Conservation (phyloP, 1,140 invertebrate species). For the Brachionus asplanchnoidis region DNA sequence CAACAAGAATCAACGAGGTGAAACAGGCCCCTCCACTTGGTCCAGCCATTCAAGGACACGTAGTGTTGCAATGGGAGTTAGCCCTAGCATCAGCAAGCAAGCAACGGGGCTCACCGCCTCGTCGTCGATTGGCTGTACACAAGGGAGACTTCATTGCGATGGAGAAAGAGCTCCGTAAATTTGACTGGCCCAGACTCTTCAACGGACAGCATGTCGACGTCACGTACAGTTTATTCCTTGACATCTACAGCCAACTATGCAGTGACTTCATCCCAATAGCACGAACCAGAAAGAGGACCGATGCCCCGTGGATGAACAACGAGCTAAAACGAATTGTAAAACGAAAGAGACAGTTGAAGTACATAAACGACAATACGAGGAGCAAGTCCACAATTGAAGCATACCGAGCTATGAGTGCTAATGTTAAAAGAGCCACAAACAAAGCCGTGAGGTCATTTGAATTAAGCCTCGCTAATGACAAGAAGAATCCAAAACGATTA, state of each 20-base stretch:
- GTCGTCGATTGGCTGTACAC: background rate
- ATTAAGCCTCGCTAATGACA: no score
- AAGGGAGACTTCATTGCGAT: background rate
- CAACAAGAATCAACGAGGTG: background rate
- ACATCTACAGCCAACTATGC: background rate
- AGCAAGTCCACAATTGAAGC: background rate
- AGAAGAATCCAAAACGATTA: no score
- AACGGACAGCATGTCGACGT: background rate
- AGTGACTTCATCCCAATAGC: background rate
- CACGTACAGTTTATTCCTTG: background rate
- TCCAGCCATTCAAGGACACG: background rate
- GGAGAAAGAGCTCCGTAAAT: no score
- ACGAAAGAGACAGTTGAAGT: background rate
- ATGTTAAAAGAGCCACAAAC: background rate
- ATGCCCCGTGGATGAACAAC: background rate
- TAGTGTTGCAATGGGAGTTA: background rate
- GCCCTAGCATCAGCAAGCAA: background rate
- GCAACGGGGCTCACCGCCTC: background rate
- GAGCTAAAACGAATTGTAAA: background rate
- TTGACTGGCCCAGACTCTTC: background rate
- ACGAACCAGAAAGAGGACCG: background rate
- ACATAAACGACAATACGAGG: background rate
- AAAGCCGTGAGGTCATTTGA: background rate
- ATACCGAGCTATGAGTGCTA: background rate
- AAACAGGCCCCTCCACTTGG: background rate